Evolutionary conservation across 2,113 vertebrate species (phyloP), one percentile per base, ranked within the genome.

Genomic region (Phocoena sinus): DNA sequence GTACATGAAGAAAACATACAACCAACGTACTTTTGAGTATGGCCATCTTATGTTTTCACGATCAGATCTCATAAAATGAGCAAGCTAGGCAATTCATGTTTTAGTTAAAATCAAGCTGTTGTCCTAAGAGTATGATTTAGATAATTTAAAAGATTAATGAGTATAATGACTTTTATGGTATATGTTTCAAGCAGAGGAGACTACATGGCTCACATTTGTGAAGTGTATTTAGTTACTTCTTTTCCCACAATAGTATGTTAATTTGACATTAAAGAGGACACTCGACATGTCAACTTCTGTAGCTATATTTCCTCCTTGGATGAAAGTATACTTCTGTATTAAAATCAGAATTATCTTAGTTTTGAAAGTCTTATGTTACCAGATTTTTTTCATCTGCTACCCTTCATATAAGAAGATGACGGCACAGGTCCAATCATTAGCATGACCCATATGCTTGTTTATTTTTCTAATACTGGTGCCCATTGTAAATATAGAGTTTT

Each of bases 61-160:
- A 91, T 71, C 80, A 91, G 20, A 83, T 74, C 77, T 89, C 65
- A 81, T 65, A 79, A 85, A 90, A 83, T 74, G 41, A 92, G 31
- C 44, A 95, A 79, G 13, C 18, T 56, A 15, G 41, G 8, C 33
- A 94, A 50, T 83, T 95, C 5, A 5, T 71, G 33, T 73, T 47
- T 88, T 33, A 14, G 38, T 91, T 97, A 81, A 77, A 97, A 91
- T 91, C 28, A 93, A 82, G n/a, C 73, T 70, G 36, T 80, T 93
- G 31, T 83, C 73, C 60, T 63, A 94, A 91, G 53, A 31, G 3
- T 92, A 53, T 84, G 15, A 88, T n/a, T 87, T 95, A 80, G 50
- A 53, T 58, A 79, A 91, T 47, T 88, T 92, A 94, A 92, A 92
- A 94, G 65, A 77, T 90, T 94, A 88, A 65, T 97, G 9, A 21